These are phyloP conservation scores for Drosophila truncata DNA, from an alignment of 1,140 invertebrate species.

Conservation along the genomic window DNA sequence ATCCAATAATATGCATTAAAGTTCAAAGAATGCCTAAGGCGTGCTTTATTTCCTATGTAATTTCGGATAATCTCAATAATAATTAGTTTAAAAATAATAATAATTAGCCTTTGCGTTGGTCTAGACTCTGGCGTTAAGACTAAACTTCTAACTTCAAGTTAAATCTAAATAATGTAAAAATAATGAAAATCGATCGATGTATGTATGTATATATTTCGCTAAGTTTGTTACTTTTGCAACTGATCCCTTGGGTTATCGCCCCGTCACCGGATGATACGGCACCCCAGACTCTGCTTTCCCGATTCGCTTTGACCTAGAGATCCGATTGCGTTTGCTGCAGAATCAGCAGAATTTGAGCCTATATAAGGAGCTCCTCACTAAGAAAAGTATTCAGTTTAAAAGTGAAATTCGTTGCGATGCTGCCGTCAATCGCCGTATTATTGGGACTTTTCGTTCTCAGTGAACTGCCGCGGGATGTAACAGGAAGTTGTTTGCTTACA, in stretches of 20 bases:
- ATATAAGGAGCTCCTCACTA: neutral
- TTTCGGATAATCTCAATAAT: too few species aligned
- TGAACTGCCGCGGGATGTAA: neutral
- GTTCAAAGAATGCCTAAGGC: too few species aligned
- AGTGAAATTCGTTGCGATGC: slow-evolving; percentile 7
- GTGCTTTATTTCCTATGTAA: too few species aligned
- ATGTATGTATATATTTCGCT: too few species aligned
- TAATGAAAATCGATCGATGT: too few species aligned
- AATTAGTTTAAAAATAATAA: too few species aligned
- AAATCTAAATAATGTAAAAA: too few species aligned
- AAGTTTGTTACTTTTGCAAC: neutral
- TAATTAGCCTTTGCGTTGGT: too few species aligned
- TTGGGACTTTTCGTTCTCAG: slow-evolving; percentile 2
- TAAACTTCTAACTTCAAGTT: too few species aligned
- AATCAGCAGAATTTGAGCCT: neutral
- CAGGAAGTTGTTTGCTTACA: neutral
- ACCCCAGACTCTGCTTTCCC: neutral
- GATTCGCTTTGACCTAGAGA: neutral
- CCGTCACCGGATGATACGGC: neutral
- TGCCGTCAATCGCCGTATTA: neutral
- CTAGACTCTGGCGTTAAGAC: too few species aligned
- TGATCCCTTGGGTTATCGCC: neutral
- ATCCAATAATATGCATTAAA: too few species aligned
- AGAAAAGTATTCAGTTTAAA: neutral
- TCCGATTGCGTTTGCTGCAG: neutral